Percentiles rank a stretch among this genome's conserved stretches.
phyloP scores from a whole-genome alignment of 2,888 invertebrate genomes.

The Furcula furcula region DNA sequence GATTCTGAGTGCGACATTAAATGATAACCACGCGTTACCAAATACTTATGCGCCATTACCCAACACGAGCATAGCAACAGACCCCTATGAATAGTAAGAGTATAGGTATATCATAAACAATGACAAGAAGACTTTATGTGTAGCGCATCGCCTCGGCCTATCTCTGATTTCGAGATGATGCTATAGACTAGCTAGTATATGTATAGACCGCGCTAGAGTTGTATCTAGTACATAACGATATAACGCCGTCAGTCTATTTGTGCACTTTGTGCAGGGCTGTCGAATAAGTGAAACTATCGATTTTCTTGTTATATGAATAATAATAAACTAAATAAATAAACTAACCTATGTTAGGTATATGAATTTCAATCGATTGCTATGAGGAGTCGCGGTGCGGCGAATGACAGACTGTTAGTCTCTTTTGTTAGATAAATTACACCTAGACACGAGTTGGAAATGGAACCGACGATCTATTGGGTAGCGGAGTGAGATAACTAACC shows the following conservation, averaged over 20 bases:
- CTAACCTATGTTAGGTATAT: too few species aligned
- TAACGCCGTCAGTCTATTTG: slow-evolving; percentile 19
- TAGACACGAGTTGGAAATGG: too few species aligned
- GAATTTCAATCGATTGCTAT: too few species aligned
- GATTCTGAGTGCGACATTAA: too few species aligned
- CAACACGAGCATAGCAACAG: slow-evolving; percentile 28
- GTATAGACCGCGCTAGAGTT: slow-evolving; percentile 6
- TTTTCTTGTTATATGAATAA: too few species aligned
- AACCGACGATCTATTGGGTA: too few species aligned
- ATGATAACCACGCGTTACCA: slow-evolving; percentile 17
- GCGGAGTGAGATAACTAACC: too few species aligned
- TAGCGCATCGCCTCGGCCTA: slow-evolving; percentile 48
- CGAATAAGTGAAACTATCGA: too few species aligned
- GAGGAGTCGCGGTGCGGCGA: too few species aligned
- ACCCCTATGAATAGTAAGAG: slow-evolving; percentile 10
- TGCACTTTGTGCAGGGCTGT: slow-evolving; percentile 27
- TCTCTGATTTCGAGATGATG: slow-evolving; percentile 34
- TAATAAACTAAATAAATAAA: too few species aligned
- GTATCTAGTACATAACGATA: slow-evolving; percentile 20
- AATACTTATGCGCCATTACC: slow-evolving; percentile 5
- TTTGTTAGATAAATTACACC: too few species aligned
- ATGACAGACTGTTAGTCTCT: too few species aligned
- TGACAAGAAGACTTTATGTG: slow-evolving; percentile 32
- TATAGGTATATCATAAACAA: slow-evolving; percentile 37
- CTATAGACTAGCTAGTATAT: slow-evolving; percentile 23